Evolutionary conservation across 1,140 invertebrate genomes (phyloP).

Genomic region (Hylaeus anthracinus): DNA sequence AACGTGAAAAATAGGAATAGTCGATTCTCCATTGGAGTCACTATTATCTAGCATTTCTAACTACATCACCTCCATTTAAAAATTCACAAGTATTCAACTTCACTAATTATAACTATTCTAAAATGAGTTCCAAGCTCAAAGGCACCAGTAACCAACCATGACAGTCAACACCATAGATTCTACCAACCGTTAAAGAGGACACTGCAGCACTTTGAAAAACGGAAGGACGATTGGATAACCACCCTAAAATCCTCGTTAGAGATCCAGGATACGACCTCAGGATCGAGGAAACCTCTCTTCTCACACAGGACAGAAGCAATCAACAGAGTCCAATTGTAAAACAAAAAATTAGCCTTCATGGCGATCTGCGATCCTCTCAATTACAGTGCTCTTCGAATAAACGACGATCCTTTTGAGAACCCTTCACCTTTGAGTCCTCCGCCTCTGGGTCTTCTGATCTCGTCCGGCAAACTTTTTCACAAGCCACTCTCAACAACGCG

Average conservation of each 20-base stretch:
- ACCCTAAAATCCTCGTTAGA: conserved; percentile 41
- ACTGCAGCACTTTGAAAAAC: conserved; percentile 60
- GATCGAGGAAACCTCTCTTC: conserved; percentile 15
- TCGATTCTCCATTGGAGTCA: no score
- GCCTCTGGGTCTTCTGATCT: not conserved
- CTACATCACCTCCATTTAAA: no score
- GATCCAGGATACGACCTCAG: conserved; percentile 55
- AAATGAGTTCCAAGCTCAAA: no score
- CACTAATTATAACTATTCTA: no score
- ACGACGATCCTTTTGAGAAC: not conserved
- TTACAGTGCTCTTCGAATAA: not conserved
- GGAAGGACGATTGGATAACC: conserved; percentile 55
- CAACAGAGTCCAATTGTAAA: not conserved
- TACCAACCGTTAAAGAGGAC: conserved; percentile 52
- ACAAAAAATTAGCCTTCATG: not conserved
- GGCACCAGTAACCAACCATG: no score
- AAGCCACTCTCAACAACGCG: not conserved
- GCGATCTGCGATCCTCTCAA: not conserved
- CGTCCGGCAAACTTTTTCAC: not conserved
- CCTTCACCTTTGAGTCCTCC: not conserved
- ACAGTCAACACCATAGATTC: not conserved
- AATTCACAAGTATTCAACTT: no score
- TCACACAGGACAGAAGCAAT: not conserved
- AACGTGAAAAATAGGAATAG: no score
- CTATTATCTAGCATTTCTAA: no score